Base-by-base conservation (phyloP, 2,797 vertebrate genomes). In the Acanthopagrus latus region DNA sequence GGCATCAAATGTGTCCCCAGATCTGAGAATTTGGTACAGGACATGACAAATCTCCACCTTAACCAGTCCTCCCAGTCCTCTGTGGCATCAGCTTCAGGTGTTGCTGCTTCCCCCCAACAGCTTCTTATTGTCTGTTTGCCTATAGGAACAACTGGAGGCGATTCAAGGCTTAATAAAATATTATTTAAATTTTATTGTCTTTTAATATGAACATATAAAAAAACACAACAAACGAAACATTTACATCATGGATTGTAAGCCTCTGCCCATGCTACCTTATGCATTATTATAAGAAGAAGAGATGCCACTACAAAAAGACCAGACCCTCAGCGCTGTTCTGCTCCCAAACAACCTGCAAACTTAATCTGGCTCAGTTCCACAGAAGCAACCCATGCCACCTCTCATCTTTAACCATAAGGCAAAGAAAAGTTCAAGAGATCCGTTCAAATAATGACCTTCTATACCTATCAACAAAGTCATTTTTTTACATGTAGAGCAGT, bases 151-250 rank as follows among this genome's bases (percentile, higher is more conserved):
- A 94, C 86, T 93, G 92, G 93, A 95, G 92, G 92, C 93, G 83
- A 95, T 94, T 95, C 91, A 91, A 91, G 94, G 91, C 92, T 92
- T 96, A 93, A 95, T 96, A 96, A 96, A 96, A 96, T 96, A 96
- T 95, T 94, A 94, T 95, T 95, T 94, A 88, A 91, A 91, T 95
- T 95, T 95, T 95, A 95, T 95, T 95, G 94, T 94, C 91, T 95
- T 95, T 95, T 95, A 94, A 95, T 96, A 95, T 93, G 94, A 95
- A 96, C 95, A 96, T 95, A 93, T 95, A 95, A 95, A 96, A 94
- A 94, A 90, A 92, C 73, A 93, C 88, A 91, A 94, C 82, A 91
- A 94, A 91, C 81, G 89, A 93, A 94, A 93, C 91, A 95, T 93
- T 93, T 95, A 95, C 95, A 95, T 94, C 83, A 91, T 95, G 94